phyloP scores from a whole-genome alignment of 1,140 invertebrate genomes.

The Drosophila guanche region DNA sequence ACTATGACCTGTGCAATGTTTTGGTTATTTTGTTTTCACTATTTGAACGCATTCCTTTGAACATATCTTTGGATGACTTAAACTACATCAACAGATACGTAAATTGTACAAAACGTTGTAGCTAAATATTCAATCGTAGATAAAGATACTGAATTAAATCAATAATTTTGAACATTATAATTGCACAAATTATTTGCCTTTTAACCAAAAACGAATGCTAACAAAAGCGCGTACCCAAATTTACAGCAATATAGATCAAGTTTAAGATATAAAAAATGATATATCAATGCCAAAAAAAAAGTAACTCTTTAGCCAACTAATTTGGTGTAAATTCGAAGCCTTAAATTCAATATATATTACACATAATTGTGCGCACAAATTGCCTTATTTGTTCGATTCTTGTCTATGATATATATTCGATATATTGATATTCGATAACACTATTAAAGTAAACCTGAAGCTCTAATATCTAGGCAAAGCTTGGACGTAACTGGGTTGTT shows the following conservation, averaged over 20 bases:
- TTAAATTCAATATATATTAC: too few species aligned
- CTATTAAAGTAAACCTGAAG: slow-evolving; percentile 74
- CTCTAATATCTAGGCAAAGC: slow-evolving; percentile 63
- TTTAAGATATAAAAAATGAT: too few species aligned
- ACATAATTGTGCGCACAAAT: slow-evolving; percentile 20
- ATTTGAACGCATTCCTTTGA: neutral
- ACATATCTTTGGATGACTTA: too few species aligned
- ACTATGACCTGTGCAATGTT: too few species aligned
- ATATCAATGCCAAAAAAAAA: too few species aligned
- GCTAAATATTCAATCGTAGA: neutral
- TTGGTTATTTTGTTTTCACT: too few species aligned
- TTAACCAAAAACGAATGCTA: neutral
- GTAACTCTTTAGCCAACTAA: too few species aligned
- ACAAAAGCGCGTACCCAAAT: neutral
- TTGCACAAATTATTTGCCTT: slow-evolving; percentile 15
- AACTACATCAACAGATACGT: too few species aligned
- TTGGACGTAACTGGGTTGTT: slow-evolving; percentile 74
- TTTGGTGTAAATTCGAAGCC: too few species aligned
- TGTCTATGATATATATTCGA: slow-evolving; percentile 31
- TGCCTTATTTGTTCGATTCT: slow-evolving; percentile 13
- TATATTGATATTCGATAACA: slow-evolving; percentile 40
- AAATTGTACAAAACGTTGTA: too few species aligned
- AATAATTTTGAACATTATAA: neutral
- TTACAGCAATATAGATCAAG: too few species aligned
- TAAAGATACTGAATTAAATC: neutral